Percentiles rank a stretch among this genome's conserved stretches.
These are phyloP conservation scores for Dendrocincla tyrannina DNA, from an alignment of 2,797 vertebrate genomes.

Conservation along the genomic window DNA sequence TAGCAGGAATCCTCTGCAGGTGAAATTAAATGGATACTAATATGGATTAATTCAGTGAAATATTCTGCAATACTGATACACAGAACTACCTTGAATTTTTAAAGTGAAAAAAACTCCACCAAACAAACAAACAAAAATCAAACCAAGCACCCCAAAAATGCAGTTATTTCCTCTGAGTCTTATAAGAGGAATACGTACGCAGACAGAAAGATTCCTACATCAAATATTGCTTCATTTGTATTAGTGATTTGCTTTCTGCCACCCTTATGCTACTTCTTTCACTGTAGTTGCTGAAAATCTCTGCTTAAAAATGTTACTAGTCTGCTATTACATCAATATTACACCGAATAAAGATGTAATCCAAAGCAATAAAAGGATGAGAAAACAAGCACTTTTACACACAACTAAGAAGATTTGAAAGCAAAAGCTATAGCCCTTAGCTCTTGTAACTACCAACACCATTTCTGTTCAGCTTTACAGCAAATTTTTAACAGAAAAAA, in stretches of 20 bases:
- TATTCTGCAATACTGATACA: not conserved
- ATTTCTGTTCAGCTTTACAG: not conserved
- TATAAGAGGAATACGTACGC: not conserved
- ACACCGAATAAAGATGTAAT: not conserved
- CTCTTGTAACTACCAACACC: not conserved
- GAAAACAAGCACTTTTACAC: not conserved
- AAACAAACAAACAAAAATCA: not conserved
- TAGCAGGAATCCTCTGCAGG: not conserved
- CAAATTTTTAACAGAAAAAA: not conserved
- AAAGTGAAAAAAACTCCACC: not conserved
- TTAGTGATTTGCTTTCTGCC: not conserved
- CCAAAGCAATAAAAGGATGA: not conserved
- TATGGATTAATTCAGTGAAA: not conserved
- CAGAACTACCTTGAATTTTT: not conserved
- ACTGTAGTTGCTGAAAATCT: not conserved
- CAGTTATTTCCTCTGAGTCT: not conserved
- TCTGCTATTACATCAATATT: not conserved
- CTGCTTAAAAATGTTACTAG: not conserved
- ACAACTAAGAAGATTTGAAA: not conserved
- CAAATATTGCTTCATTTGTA: not conserved
- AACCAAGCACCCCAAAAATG: not conserved
- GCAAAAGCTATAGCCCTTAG: not conserved
- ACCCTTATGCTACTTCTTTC: not conserved
- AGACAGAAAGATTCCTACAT: not conserved
- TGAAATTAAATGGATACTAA: not conserved